Evolutionary conservation across 2,797 vertebrate species (phyloP), one percentile per base, ranked within the genome.

Genomic region (Lepus oiostolus): DNA sequence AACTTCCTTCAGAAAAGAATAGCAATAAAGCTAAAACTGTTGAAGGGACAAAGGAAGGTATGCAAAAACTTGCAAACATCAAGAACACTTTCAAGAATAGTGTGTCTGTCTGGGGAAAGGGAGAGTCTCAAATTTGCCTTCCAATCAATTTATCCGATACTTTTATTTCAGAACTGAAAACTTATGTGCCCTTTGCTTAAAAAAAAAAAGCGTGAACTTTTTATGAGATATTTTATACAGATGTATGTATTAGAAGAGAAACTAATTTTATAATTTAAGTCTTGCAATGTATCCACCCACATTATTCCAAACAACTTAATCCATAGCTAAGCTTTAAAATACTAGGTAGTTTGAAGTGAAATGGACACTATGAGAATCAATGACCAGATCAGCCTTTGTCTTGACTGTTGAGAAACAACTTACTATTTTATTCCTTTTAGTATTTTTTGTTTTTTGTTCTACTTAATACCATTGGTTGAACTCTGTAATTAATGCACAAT

Each of bases 41-140:
- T 82, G 99, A 99, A 96, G 98, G 98, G 79, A 97, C 98, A 68
- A 99, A 99, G 98, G 99, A 99, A 99, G 99, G 99, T 99, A 98
- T 42, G 71, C 30, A 85, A 30, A 92, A 26, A 42, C 26, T 76
- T 68, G 4, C 19, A n/a, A 28, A 67, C 35, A 8, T 21, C 60
- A 26, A 1, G 1, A 5, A 0, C 10, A n/a, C 26, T 67, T 75
- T 90, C 63, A n/a, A 38, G 54, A 22, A 21, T 21, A 28, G 7
- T 26, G 21, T 76, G 28, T 67, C 47, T 28, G 0, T 30, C 52
- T 70, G 17, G 9, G 10, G 26, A 2, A 8, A 60, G 14, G 2
- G 17, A 7, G 3, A 63, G 12, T 62, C 24, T 68, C 62, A 83
- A 5, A 58, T 74, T 94, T 86, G 35, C 63, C 47, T 96, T 93